A percentile compares a stretch with the other conserved stretches of the same genome.
Evolutionary conservation across 2,888 invertebrate species (phyloP).

Genomic region (Nemapogon koenigi): DNA sequence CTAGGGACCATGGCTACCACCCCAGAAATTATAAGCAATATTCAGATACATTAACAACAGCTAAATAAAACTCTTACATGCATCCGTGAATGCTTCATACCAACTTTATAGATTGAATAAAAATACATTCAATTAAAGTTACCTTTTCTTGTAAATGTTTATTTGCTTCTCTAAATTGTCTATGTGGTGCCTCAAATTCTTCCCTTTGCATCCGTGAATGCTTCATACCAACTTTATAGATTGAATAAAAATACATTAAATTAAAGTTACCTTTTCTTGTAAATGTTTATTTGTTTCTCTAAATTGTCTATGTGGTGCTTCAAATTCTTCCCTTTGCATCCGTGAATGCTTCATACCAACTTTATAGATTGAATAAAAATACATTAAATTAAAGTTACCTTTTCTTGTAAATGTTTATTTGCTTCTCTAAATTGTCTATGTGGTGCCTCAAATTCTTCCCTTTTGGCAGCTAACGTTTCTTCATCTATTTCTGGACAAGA

Average conservation of each 20-base stretch:
- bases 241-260: too few species aligned
- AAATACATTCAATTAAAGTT: too few species aligned
- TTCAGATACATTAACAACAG: too few species aligned
- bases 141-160: slow-evolving; percentile 68
- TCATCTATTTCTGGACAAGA: slow-evolving; percentile 64
- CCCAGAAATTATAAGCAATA: too few species aligned
- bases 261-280: slow-evolving; percentile 69
- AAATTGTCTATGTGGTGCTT: slow-evolving; percentile 67
- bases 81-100: too few species aligned
- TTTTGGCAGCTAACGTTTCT: slow-evolving; percentile 57
- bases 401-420: slow-evolving; percentile 68
- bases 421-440: slow-evolving; percentile 67
- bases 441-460: slow-evolving; percentile 66
- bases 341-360: too few species aligned
- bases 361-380: too few species aligned
- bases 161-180: slow-evolving; percentile 69
- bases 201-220: too few species aligned
- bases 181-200: slow-evolving; percentile 64
- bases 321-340: slow-evolving; percentile 64
- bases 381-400: slow-evolving; percentile 47
- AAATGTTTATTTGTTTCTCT: slow-evolving; percentile 67
- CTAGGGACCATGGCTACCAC: too few species aligned
- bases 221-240: too few species aligned
- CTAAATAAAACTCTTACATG: too few species aligned
- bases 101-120: too few species aligned